Base-by-base conservation (phyloP, 2,113 vertebrate species). In the Peromyscus maniculatus region DNA sequence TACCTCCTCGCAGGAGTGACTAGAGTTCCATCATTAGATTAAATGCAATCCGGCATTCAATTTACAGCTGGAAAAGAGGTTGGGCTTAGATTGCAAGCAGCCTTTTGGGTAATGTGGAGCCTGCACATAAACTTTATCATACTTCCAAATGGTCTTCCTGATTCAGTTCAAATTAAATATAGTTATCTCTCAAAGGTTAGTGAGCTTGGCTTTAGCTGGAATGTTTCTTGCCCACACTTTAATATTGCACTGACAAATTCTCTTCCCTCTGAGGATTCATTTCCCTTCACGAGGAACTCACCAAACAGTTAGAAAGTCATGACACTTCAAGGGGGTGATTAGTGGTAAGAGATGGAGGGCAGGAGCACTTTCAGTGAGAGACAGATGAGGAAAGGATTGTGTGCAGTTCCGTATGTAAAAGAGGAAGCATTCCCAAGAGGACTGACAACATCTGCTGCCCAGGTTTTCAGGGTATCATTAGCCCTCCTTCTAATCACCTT, bases 131-230 rank as follows among this genome's bases (percentile, higher is more conserved):
- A 19, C 6, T 69, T 97, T 93, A 96, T 80, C 88, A 72, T 91
- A 66, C 26, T 39, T 93, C 4, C 87, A 98, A 97, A 96, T 22
- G 15, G 4, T 89, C 93, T 72, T 95, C 49, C 72, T 87, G 57
- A 92, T 87, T 95, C 92, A 80, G 89, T 93, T 96, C 96, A 92
- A 97, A 97, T 98, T 96, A 97, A 97, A 89, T 39, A 89, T 55
- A 88, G 62, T 95, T 98, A 87, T 92, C 91, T 93, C 55, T n/a
- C 52, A 98, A 97, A 97, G 95, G 93, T 96, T 96, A 96, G 91
- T n/a, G 21, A 97, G 83, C 87, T 75, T 94, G 87, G 86, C 78
- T 90, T 97, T 96, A 82, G 97, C 43, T 84, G 12, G 1, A 28
- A 49, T 55, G 77, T 95, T 82, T 10, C 67, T 97, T 87, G 95